Evolutionary conservation across 2,113 vertebrate genomes (phyloP).

Genomic region (Oncorhynchus tshawytscha): DNA sequence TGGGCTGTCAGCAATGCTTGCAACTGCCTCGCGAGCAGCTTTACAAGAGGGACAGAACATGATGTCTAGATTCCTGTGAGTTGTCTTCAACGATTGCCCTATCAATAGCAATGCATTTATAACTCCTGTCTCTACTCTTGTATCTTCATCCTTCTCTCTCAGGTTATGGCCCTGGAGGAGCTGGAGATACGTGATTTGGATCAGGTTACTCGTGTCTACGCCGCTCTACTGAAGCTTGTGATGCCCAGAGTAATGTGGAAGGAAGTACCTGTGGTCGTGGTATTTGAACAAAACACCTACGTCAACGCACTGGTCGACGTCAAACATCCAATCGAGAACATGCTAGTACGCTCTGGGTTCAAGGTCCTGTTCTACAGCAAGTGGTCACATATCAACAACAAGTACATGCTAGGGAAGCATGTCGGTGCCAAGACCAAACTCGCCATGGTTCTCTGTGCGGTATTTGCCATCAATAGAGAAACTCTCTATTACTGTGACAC

Average conservation of each 20-base stretch:
- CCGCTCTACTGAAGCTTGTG: neutral
- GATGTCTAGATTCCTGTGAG: no score
- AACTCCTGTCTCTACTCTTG: neutral
- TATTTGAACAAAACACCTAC: neutral
- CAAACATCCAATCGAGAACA: neutral
- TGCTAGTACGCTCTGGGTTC: neutral
- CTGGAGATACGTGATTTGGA: neutral
- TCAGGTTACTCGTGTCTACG: neutral
- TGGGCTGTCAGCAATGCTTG: neutral
- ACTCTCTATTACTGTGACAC: no score
- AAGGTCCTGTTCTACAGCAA: neutral
- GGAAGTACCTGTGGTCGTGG: neutral
- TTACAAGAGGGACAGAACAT: no score
- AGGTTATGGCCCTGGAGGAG: no score
- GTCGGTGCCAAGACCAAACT: neutral
- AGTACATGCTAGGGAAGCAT: neutral
- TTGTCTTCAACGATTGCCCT: fast-evolving
- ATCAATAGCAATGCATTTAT: no score
- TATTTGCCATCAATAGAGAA: neutral
- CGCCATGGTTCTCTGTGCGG: neutral
- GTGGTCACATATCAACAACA: neutral
- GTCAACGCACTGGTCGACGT: neutral
- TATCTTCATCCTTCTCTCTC: neutral
- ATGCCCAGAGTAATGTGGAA: neutral
- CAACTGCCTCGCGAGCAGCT: no score